Percentiles rank a stretch among this genome's conserved stretches.
These are phyloP conservation scores for Sinosuthora webbiana DNA, from an alignment of 2,113 vertebrate species.

Conservation along the genomic window DNA sequence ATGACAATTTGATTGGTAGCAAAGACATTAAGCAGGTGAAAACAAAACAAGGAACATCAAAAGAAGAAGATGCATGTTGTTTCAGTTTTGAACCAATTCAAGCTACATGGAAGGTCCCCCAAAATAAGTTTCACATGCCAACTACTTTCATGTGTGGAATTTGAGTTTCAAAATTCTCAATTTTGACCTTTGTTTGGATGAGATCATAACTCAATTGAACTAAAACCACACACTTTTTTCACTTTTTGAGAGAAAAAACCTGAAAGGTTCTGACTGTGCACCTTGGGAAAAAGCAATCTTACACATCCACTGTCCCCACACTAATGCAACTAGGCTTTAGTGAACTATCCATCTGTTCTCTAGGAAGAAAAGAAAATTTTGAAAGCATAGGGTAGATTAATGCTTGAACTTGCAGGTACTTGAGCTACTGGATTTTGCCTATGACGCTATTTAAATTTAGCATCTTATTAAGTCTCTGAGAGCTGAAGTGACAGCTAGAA, in stretches of 20 bases:
- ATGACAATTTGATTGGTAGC: neutral
- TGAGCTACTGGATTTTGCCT: neutral
- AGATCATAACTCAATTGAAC: neutral
- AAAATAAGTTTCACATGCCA: neutral
- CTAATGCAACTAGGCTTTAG: neutral
- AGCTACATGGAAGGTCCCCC: neutral
- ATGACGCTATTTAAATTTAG: neutral
- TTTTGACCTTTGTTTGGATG: neutral
- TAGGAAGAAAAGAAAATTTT: neutral
- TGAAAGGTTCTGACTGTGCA: neutral
- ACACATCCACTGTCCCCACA: neutral
- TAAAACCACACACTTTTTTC: neutral
- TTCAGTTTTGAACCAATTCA: slow-evolving; percentile 2
- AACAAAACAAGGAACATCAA: neutral
- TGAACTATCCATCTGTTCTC: neutral
- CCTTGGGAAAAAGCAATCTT: neutral
- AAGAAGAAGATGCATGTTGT: neutral
- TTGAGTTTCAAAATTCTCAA: neutral
- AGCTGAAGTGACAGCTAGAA: neutral
- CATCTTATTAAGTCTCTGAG: slow-evolving; percentile 3
- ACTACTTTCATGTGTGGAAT: neutral
- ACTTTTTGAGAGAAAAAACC: neutral
- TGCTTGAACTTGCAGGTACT: neutral
- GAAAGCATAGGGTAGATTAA: neutral
- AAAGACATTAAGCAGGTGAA: neutral